phyloP scores from a whole-genome alignment of 2,797 vertebrate genomes.

The Notolabrus celidotus region DNA sequence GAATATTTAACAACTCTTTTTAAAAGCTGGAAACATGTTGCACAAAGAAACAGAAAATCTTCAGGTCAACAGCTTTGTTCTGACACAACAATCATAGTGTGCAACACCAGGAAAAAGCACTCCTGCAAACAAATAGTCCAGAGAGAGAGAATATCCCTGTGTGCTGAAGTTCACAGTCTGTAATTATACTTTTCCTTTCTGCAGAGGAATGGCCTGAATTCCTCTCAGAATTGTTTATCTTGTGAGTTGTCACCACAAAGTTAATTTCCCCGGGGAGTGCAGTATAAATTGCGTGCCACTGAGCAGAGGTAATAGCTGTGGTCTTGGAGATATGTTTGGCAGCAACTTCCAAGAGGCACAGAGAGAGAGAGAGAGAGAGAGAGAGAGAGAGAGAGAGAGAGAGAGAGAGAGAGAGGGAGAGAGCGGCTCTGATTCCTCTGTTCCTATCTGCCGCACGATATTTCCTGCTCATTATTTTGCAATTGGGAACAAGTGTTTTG shows the following conservation, averaged over 20 bases:
- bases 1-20: slow-evolving; percentile 15
- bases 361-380: slow-evolving; percentile 26
- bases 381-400: slow-evolving; percentile 28
- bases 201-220: slow-evolving; percentile 72
- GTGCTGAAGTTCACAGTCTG: slow-evolving; percentile 60
- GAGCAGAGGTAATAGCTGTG: slow-evolving; percentile 76
- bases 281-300: slow-evolving; percentile 81
- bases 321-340: slow-evolving; percentile 74
- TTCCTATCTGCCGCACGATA: slow-evolving; percentile 24
- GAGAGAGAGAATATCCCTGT: slow-evolving; percentile 38
- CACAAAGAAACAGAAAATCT: not conserved
- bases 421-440: slow-evolving; percentile 26
- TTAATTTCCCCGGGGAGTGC: slow-evolving; percentile 84
- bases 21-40: not conserved
- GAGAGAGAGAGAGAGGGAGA: no score
- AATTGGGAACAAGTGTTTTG: slow-evolving; percentile 65
- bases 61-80: not conserved
- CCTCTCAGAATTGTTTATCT: slow-evolving; percentile 84
- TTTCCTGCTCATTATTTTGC: slow-evolving; percentile 65
- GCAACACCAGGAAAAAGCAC: slow-evolving; percentile 12
- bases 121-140: slow-evolving; percentile 41
- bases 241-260: slow-evolving; percentile 84
- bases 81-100: slow-evolving; percentile 23
- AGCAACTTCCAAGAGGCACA: slow-evolving; percentile 64
- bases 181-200: slow-evolving; percentile 77